Evolutionary conservation across 2,888 invertebrate species (phyloP).

Genomic region (Cenopis cana): DNA sequence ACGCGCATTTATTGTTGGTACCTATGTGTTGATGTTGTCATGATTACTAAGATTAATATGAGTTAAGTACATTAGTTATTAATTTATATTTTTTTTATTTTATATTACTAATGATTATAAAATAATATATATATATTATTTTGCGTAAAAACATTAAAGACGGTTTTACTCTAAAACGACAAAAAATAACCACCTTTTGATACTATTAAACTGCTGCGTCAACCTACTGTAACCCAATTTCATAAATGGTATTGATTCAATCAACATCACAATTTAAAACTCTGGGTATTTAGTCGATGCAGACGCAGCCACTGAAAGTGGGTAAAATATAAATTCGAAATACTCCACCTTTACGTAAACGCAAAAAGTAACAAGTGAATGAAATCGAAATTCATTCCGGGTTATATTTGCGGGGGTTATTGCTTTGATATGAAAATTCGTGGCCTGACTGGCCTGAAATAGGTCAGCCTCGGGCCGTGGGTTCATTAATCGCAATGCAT

Average conservation of each 20-base stretch:
- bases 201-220: no score
- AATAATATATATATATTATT: no score
- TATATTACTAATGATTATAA: no score
- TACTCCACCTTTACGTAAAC: background rate
- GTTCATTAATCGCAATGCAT: background rate
- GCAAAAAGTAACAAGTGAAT: background rate
- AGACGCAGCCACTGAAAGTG: background rate
- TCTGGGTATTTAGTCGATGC: background rate
- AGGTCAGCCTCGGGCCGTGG: constrained; percentile 12
- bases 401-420: constrained; percentile 3
- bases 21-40: no score
- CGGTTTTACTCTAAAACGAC: no score
- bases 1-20: no score
- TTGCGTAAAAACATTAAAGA: no score
- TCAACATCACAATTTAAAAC: background rate
- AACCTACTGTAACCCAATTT: background rate
- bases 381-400: background rate
- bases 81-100: no score
- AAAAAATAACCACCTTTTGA: background rate
- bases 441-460: background rate
- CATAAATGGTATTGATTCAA: background rate
- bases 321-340: background rate
- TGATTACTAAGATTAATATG: no score
- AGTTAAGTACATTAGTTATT: no score
- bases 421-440: background rate